Base-by-base conservation (phyloP, 2,888 invertebrate species). In the Agrypnus murinus region DNA sequence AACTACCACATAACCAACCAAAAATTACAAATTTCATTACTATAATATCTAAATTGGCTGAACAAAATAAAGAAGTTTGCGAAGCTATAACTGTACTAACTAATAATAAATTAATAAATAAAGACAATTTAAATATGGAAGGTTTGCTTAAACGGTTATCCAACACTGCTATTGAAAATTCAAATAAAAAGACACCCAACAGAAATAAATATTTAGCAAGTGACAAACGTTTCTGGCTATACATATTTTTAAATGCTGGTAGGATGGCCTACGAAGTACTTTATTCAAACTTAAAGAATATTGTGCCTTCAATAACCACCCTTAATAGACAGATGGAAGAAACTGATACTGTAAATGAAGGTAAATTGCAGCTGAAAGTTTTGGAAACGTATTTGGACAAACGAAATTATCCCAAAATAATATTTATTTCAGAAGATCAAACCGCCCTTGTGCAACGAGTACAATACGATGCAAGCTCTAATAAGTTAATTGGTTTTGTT, bases 401-500 rank as follows among this genome's bases (percentile, higher is more conserved):
- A 45, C 12, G 8, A 15, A 45, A 45, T 45, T 45, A 45, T 15
- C 12, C 3, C 12, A 12, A 14, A 14, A 12, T 14, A 15, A 8
- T 45, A 8, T 45, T 45, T n/a, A 15, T 45, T 15, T 14, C 14
- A 14, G 43, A 45, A 45, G 43, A 45, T 45, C 43, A 45, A 45
- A 45, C 43, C 14, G 38, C 38, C 9, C 10, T 38, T 38, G 9
- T 38, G 9, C 38, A n/a, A 9, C 9, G 38, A 14, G 15, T 45
- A 45, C 15, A 45, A 4, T 78, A 79, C 31, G 70, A 77, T 31
- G 34, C 70, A 7, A 77, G 38, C 58, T 72, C 62, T n/a, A 79
- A 77, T 38, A 75, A 77, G 60, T 48, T 77, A 9, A 63, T 78
- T 19, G 77, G 77, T 68, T 77, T 78, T 65, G 69, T 78, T 10